Percentiles rank a stretch among this genome's conserved stretches.
Evolutionary conservation across 2,113 vertebrate genomes (phyloP).

Genomic region (Emydura subglobosa): DNA sequence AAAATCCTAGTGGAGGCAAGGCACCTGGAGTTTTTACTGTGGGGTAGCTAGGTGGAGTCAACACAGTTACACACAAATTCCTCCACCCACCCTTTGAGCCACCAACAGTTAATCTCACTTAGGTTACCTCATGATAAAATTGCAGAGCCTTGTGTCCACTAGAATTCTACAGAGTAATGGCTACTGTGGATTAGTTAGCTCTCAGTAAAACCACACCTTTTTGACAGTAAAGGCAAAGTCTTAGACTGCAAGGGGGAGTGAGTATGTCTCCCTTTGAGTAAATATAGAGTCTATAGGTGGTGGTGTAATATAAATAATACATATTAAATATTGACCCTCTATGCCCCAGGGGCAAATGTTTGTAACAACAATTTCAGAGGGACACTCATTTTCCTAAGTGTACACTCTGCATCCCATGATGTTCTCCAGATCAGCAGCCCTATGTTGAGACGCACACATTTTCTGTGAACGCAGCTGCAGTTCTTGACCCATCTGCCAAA

Average conservation of each 20-base stretch:
- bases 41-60: neutral
- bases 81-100: neutral
- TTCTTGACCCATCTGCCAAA: slow-evolving; percentile 74
- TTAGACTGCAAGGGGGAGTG: neutral
- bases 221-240: neutral
- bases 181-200: neutral
- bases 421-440: slow-evolving; percentile 50
- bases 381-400: neutral
- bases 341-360: neutral
- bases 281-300: neutral
- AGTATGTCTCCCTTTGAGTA: neutral
- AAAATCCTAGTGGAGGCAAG: slow-evolving; percentile 57
- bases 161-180: neutral
- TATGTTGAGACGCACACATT: slow-evolving; percentile 49
- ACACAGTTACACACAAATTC: neutral
- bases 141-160: neutral
- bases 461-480: slow-evolving; percentile 66
- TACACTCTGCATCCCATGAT: neutral
- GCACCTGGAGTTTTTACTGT: slow-evolving; percentile 49
- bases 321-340: neutral
- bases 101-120: neutral
- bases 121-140: neutral
- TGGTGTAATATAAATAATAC: neutral
- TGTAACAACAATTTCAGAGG: neutral
- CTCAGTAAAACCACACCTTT: fast-evolving